Percentiles rank a stretch among this genome's conserved stretches.
Conservation (phyloP, 2,113 vertebrate genomes). For the Scytalopus superciliaris region DNA sequence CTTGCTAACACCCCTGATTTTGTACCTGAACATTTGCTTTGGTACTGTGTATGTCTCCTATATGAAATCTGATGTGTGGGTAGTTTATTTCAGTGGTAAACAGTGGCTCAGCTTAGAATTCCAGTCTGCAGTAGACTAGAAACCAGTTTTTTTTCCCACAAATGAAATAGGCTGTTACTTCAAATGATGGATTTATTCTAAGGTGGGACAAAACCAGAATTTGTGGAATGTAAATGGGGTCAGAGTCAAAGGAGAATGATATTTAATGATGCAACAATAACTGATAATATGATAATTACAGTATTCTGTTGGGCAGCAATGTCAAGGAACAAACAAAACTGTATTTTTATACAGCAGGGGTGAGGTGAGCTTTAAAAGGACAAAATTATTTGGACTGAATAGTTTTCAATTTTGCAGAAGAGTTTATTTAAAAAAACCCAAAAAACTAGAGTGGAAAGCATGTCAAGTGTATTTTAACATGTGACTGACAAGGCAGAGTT, state of each 20-base stretch:
- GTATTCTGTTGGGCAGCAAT: background rate
- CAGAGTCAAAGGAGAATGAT: background rate
- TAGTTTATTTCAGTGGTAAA: background rate
- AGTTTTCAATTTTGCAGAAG: background rate
- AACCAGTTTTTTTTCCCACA: background rate
- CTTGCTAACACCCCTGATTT: background rate
- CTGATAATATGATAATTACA: background rate
- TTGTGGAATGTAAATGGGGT: background rate
- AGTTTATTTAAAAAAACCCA: background rate
- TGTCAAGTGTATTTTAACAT: background rate
- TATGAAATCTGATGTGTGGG: background rate
- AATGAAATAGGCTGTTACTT: background rate
- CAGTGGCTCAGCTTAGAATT: background rate
- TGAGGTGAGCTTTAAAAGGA: background rate
- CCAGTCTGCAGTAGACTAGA: background rate
- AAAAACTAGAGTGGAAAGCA: background rate
- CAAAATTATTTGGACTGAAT: background rate
- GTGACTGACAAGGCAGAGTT: background rate
- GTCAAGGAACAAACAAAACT: background rate
- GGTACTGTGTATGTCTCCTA: background rate
- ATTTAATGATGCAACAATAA: background rate
- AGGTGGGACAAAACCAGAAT: background rate
- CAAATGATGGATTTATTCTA: background rate
- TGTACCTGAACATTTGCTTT: background rate
- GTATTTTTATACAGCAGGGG: background rate